phyloP scores from a whole-genome alignment of 2,113 vertebrate genomes.

The Apteryx mantelli region DNA sequence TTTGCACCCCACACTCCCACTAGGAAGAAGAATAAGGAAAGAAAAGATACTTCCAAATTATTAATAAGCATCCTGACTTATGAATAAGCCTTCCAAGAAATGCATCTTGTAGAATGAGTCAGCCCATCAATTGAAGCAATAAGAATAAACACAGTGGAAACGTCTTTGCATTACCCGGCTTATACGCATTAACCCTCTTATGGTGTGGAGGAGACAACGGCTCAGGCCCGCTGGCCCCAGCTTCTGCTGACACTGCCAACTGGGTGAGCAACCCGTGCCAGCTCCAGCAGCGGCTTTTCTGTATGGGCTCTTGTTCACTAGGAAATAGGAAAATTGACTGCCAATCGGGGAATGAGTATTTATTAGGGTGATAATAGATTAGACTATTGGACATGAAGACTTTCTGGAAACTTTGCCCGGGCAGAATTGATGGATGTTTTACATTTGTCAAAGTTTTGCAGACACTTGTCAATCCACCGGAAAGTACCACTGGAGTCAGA shows the following conservation, averaged over 20 bases:
- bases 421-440: neutral
- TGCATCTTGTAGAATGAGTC: neutral
- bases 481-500: fast-evolving
- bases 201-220: fast-evolving
- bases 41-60: neutral
- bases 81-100: neutral
- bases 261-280: neutral
- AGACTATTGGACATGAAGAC: neutral
- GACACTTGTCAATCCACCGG: neutral
- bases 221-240: fast-evolving
- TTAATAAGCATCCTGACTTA: neutral
- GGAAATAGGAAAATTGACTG: neutral
- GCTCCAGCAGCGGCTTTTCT: neutral
- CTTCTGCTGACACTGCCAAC: neutral
- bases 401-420: fast-evolving
- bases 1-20: neutral
- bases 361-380: neutral
- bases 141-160: neutral
- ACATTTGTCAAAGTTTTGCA: neutral
- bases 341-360: neutral
- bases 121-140: neutral
- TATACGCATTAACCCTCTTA: neutral
- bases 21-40: neutral
- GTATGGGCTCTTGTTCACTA: neutral
- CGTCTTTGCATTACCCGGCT: neutral